Percentiles rank a stretch among this genome's conserved stretches.
phyloP scores from a whole-genome alignment of 2,888 invertebrate genomes.

The Cantharis lateralis region DNA sequence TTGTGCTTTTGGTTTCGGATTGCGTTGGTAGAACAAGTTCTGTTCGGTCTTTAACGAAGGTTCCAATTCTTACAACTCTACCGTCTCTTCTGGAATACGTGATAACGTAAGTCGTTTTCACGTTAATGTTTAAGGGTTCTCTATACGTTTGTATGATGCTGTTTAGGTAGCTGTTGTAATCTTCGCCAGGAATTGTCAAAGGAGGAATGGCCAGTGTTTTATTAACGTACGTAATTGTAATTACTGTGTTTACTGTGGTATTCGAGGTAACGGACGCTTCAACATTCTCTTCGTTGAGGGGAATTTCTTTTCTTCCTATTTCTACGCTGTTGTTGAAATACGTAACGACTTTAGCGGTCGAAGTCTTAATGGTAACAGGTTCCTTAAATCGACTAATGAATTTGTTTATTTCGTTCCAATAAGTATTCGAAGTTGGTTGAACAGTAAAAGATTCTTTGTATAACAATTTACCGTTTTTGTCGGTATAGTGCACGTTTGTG shows the following conservation, averaged over 20 bases:
- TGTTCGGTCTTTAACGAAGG: not conserved
- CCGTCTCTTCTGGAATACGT: not conserved
- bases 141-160: not conserved
- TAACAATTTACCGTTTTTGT: not conserved
- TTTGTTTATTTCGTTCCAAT: conserved; percentile 20
- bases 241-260: not conserved
- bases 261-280: not conserved
- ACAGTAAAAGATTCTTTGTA: conserved; percentile 7
- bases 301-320: conserved; percentile 4
- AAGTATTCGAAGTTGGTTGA: conserved; percentile 1
- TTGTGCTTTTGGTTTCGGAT: not conserved
- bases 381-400: not conserved
- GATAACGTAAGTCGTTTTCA: not conserved
- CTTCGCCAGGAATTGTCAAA: not conserved
- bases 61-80: not conserved
- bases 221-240: not conserved
- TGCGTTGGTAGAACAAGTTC: not conserved
- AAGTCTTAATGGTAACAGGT: conserved; percentile 2
- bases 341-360: conserved; percentile 1
- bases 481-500: conserved; percentile 6
- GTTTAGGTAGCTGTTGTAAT: not conserved
- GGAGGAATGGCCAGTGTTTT: not conserved
- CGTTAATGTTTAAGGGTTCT: conserved; percentile 5
- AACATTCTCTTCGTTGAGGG: not conserved
- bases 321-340: conserved; percentile 11